A percentile compares a stretch with the other conserved stretches of the same genome.
These are phyloP conservation scores for Vannuccia rotundouncinata DNA, from an alignment of 2,888 invertebrate species.

Conservation along the genomic window DNA sequence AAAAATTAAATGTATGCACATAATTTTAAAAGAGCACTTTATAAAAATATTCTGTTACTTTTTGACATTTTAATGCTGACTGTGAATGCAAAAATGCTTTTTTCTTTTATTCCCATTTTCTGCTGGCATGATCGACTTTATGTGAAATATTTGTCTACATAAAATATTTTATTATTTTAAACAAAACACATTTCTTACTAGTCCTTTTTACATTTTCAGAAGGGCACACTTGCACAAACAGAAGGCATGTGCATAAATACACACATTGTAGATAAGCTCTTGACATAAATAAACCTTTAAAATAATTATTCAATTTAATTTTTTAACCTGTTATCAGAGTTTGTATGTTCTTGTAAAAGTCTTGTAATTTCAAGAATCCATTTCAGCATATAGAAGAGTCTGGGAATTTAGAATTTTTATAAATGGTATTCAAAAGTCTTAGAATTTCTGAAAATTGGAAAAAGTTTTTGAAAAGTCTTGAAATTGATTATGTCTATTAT, in stretches of 20 bases:
- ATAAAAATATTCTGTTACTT: conserved; percentile 11
- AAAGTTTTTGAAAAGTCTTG: no score
- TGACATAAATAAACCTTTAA: not conserved
- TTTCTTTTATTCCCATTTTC: conserved; percentile 11
- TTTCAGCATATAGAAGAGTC: no score
- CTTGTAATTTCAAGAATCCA: no score
- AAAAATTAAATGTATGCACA: no score
- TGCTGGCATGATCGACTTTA: not conserved
- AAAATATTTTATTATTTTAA: conserved; percentile 26
- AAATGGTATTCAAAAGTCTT: no score
- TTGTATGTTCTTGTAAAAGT: no score
- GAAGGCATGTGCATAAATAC: not conserved
- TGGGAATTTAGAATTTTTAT: no score
- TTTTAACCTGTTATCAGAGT: no score
- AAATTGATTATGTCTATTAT: no score
- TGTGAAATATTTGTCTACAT: conserved; percentile 1
- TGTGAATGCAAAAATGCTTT: conserved; percentile 1
- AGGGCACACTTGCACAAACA: conserved; percentile 16
- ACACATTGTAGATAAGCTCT: conserved; percentile 6
- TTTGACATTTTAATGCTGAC: not conserved
- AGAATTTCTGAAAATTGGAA: no score
- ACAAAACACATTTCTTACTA: conserved; percentile 19
- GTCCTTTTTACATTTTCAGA: conserved; percentile 26
- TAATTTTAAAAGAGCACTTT: no score
- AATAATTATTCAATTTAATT: no score